Conservation (phyloP, 2,797 vertebrate genomes). For the Rhinoraja longicauda region DNA sequence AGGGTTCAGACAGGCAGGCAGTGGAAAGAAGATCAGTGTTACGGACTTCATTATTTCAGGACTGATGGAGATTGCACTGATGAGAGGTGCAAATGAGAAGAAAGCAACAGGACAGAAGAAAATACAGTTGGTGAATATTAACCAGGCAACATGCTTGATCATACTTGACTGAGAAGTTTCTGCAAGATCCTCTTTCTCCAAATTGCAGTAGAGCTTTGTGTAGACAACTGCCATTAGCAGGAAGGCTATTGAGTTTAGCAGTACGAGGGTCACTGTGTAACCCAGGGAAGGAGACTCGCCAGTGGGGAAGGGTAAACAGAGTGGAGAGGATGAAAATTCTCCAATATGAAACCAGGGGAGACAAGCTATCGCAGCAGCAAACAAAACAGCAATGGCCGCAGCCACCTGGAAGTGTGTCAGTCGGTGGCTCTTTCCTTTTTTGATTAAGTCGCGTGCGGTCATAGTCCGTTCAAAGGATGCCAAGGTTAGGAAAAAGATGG, state of each 20-base stretch:
- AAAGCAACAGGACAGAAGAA: constrained; percentile 96
- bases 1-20: constrained; percentile 89
- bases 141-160: constrained; percentile 90
- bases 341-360: constrained; percentile 69
- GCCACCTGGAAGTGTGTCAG: constrained; percentile 65
- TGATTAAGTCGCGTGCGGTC: constrained; percentile 72
- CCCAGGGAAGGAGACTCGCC: constrained; percentile 76
- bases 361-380: constrained; percentile 71
- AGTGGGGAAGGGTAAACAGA: constrained; percentile 89
- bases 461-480: constrained; percentile 84
- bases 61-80: constrained; percentile 77
- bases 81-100: constrained; percentile 85
- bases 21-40: constrained; percentile 88
- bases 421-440: constrained; percentile 67
- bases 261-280: constrained; percentile 80
- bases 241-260: constrained; percentile 85
- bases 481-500: constrained; percentile 76
- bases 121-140: constrained; percentile 97
- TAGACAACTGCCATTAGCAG: constrained; percentile 86
- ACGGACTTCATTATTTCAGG: constrained; percentile 94
- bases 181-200: constrained; percentile 82
- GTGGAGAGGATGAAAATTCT: constrained; percentile 74
- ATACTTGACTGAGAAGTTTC: constrained; percentile 78
- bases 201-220: constrained; percentile 85
- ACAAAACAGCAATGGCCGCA: constrained; percentile 65